These are phyloP conservation scores for Colostygia pectinataria DNA, from an alignment of 2,888 invertebrate genomes.

Conservation along the genomic window DNA sequence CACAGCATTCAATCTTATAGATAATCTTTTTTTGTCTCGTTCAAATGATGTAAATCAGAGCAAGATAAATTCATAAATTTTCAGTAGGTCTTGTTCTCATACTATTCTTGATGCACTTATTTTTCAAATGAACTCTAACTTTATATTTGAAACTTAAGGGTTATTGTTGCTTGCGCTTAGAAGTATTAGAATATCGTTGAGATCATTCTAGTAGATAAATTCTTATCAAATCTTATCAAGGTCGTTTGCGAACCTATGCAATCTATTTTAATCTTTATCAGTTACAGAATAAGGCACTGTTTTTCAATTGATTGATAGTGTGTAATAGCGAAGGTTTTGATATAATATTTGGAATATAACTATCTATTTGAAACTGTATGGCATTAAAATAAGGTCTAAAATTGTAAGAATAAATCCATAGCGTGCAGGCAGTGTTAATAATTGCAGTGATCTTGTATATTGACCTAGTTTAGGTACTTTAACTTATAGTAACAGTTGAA, in stretches of 20 bases:
- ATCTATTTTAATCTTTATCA: constrained; percentile 16
- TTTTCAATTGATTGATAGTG: background rate
- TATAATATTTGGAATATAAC: no score
- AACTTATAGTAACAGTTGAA: background rate
- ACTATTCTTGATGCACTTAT: background rate
- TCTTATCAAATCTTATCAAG: constrained; percentile 32
- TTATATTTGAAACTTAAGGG: background rate
- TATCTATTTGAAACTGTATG: background rate
- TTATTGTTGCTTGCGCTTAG: background rate
- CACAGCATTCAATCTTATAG: background rate
- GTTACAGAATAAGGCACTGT: background rate
- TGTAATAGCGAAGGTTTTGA: background rate
- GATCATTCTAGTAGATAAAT: constrained; percentile 33
- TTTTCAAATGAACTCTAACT: background rate
- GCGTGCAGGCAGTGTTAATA: background rate
- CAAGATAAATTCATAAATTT: background rate
- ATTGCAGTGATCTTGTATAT: background rate
- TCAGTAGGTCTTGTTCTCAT: background rate
- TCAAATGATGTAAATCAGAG: constrained; percentile 3
- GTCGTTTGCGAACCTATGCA: constrained; percentile 1
- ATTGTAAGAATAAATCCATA: background rate
- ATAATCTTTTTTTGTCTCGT: constrained; percentile 3
- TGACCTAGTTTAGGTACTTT: background rate
- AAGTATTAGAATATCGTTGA: constrained; percentile 1
- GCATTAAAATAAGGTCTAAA: background rate